Base-by-base conservation (phyloP, 2,797 vertebrate species). In the Sphaeramia orbicularis region DNA sequence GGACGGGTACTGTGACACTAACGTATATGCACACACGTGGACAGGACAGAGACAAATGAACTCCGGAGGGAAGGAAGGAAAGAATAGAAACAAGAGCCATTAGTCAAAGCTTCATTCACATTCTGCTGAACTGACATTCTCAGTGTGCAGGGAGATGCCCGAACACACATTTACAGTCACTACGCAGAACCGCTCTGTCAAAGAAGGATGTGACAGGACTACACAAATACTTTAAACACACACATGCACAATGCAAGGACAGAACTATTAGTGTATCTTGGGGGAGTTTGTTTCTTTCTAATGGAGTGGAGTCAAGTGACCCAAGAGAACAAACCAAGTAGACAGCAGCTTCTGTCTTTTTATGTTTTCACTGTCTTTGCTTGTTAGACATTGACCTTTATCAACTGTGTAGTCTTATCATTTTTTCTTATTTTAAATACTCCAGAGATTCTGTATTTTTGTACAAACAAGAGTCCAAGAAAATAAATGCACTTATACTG, bases 231-330 rank as follows among this genome's bases (percentile, higher is more conserved):
- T 61, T 37, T 24, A 9, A 50, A 52, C 40, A 12, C 32, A 52
- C 52, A 18, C 30, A 51, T 19, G 49, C 7, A 30, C 61, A 43
- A 81, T 74, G 30, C 62, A 65, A 83, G 61, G 57, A 78, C 67
- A 58, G 50, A 85, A 64, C 81, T 81, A 89, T 88, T 88, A 92
- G 80, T 65, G 45, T 21, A 68, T 85, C 85, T 85, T 38, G 64
- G 48, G 90, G 74, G 85, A 83, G 61, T 60, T 75, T 68, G 55
- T 81, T 64, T 72, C 48, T 80, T 72, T 64, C 71, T 90, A 88
- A 87, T 89, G 85, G 82, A 80, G 66, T 73, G 50, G 24, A 65
- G 49, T 75, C 61, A 75, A 78, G 59, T 72, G 62, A 77, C 79
- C 43, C 66, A 71, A 50, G 66, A 70, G 76, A 77, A 49, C 47